Conservation (phyloP, 2,113 vertebrate species). For the Macquaria australasica region DNA sequence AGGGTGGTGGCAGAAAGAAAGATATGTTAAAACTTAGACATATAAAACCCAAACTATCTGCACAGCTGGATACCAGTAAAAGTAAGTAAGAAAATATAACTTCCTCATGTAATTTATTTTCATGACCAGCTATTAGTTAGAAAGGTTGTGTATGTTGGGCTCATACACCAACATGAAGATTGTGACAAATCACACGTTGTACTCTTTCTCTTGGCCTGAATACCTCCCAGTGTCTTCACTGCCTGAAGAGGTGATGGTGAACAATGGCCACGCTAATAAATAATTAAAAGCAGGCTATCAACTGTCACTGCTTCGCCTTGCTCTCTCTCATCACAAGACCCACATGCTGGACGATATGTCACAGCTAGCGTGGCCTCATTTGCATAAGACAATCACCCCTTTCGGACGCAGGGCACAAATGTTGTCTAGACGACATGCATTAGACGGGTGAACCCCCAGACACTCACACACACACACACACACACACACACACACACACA, state of each 20-base stretch:
- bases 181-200: slow-evolving; percentile 63
- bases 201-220: slow-evolving; percentile 55
- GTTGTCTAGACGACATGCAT: slow-evolving; percentile 95
- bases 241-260: slow-evolving; percentile 67
- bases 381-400: slow-evolving; percentile 92
- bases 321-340: slow-evolving; percentile 74
- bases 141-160: slow-evolving; percentile 32
- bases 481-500: slow-evolving; percentile 19
- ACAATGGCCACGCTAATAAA: slow-evolving; percentile 79
- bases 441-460: slow-evolving; percentile 86
- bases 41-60: not conserved
- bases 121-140: not conserved
- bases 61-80: not conserved
- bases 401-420: slow-evolving; percentile 86
- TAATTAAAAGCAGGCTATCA: slow-evolving; percentile 72
- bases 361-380: slow-evolving; percentile 85
- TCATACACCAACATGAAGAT: slow-evolving; percentile 41
- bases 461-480: slow-evolving; percentile 33
- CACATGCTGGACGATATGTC: slow-evolving; percentile 81
- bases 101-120: too few species aligned
- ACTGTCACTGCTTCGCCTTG: slow-evolving; percentile 60
- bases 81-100: not conserved
- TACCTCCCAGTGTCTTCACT: slow-evolving; percentile 58
- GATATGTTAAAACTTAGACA: not conserved
- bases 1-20: not conserved